Percentiles rank a stretch among this genome's conserved stretches.
phyloP scores from a whole-genome alignment of 2,113 vertebrate species.

The Apteryx owenii region DNA sequence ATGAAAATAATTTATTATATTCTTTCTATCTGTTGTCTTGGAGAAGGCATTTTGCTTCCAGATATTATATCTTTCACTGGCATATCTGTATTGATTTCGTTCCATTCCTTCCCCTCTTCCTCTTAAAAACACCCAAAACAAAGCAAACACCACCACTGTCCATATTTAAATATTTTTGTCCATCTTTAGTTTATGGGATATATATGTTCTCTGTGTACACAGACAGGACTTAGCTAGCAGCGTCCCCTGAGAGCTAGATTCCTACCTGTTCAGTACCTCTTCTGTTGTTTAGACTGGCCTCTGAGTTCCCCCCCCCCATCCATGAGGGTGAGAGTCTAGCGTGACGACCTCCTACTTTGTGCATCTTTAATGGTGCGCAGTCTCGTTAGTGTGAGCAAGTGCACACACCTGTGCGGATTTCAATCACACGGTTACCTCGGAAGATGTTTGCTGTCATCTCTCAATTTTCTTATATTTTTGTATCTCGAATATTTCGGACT shows the following conservation, averaged over 20 bases:
- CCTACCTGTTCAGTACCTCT: too few species aligned
- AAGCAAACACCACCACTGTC: background rate
- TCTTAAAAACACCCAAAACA: background rate
- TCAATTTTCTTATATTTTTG: background rate
- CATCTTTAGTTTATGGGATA: background rate
- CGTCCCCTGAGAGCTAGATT: background rate
- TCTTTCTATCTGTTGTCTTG: background rate
- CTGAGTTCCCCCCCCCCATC: background rate
- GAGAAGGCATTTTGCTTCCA: background rate
- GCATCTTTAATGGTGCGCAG: background rate
- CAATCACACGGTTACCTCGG: fast-evolving
- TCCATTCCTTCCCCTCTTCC: background rate
- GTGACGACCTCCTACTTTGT: fast-evolving
- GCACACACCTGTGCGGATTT: background rate
- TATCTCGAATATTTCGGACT: background rate
- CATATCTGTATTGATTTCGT: fast-evolving
- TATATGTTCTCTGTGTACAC: fast-evolving
- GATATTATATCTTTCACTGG: background rate
- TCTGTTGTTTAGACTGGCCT: background rate
- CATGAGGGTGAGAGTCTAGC: background rate
- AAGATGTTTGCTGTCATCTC: background rate
- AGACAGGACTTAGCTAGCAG: background rate
- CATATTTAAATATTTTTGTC: background rate
- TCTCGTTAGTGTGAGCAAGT: background rate
- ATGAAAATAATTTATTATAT: background rate